Evolutionary conservation across 2,113 vertebrate genomes (phyloP), one percentile per base, ranked within the genome.

Genomic region (Probosciger aterrimus): DNA sequence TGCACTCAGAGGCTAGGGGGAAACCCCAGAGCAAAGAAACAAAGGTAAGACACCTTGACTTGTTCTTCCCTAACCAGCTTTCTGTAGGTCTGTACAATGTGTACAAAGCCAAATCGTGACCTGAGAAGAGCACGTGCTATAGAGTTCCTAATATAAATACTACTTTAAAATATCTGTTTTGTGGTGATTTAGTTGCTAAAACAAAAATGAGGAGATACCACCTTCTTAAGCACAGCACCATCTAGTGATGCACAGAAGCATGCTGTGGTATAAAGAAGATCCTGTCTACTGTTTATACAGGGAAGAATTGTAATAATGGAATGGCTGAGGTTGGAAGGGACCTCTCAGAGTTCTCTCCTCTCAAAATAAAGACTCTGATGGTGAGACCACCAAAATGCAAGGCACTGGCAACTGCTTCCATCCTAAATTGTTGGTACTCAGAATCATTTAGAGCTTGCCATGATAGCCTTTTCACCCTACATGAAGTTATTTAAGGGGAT

Each of bases 181-280:
- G 9, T 47, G 49, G 25, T 69, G 35, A 79, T 87, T 91, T 70
- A 90, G 31, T 33, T 73, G 28, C 43, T 82, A 53, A 24, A 81
- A 75, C 7, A 77, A 74, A 39, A 9, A 70, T 57, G 14, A 49
- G 59, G 39, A 81, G 35, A 14, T 22, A 59, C 2, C 12, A 35
- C 76, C 60, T 92, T 77, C 82, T 88, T 82, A 94, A 91, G 88
- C 70, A 84, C 77, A 93, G 86, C 95, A 85, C 91, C 86, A 95
- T 62, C 96, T 93, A 94, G 92, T 57, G 92, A 82, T 85, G 65
- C 74, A 28, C 22, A 71, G 55, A 44, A 62, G 22, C 30, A 59
- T 9, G 43, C 46, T 69, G 23, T 6, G 1, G 62, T 37, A 14
- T 37, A 37, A 52, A 46, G 28, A 39, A 62, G 15, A 31, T 44